Evolutionary conservation across 2,113 vertebrate genomes (phyloP), one percentile per base, ranked within the genome.

Genomic region (Tautogolabrus adspersus): DNA sequence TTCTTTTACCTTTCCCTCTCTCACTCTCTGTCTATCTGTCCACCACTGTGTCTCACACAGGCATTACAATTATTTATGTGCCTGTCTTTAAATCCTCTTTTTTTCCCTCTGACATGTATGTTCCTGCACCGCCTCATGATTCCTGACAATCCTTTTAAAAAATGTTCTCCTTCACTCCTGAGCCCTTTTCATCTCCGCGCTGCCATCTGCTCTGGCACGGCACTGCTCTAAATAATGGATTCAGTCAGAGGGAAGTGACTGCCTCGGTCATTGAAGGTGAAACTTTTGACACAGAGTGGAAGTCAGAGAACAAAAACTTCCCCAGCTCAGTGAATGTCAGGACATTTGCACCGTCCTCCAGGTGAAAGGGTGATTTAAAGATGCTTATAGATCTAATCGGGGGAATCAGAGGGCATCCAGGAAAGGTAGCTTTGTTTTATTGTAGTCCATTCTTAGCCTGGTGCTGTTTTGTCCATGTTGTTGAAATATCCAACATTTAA

Each of bases 141-240:
- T 38, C 52, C 3, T 12, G 52, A 58, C 55, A n/a, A 2, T 16
- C 40, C 66, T 18, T 13, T 47, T 3, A 0, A 51, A 57, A 47
- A n/a, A 23, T 46, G 37, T 13, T 38, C 40, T 0, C 10, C 60
- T 34, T 74, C 61, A 8, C 26, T 54, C 63, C 52, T 2, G 1
- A 54, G 34, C 42, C 57, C 6, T 51, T 75, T 82, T 82, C 60
- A 59, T 82, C 67, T 61, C 62, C n/a, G 12, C 9, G 11, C 60
- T 64, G 26, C 66, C 66, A 38, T 75, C 66, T 51, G 81, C 46
- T 23, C 61, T 19, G 16, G n/a, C 58, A 13, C 15, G 8, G 56
- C 37, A 6, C 30, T 6, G 30, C 51, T 58, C 22, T 65, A 54
- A 71, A 72, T 79, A 82, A 70, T 77, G 46, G 38, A 72, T 55